Evolutionary conservation across 2,888 invertebrate genomes (phyloP), one percentile per base, ranked within the genome.

Genomic region (Glaucopsyche alexis): DNA sequence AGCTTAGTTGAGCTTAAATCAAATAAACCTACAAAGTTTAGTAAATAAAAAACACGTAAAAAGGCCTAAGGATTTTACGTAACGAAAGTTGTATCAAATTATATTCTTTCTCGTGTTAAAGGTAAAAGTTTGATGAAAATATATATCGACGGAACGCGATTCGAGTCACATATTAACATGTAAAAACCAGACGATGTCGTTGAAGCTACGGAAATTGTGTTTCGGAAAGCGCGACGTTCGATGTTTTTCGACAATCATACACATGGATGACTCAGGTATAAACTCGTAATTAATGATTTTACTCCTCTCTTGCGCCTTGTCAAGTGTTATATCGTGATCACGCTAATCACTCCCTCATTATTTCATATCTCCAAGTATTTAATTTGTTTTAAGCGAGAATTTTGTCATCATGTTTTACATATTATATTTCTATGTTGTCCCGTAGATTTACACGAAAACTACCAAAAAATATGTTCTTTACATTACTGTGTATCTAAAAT

Each of bases 71-170:
- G 69, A 69, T 60, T 65, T 65, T 38, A 47, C 13, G 45, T 69
- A 47, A 69, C 45, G 13, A 47, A 67, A 67, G 29, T 69, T 49
- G 19, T 69, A 47, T 69, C 29, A 19, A 69, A 69, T 69, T 67
- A 67, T 67, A 47, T 69, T 49, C 49, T 69, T 49, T 49, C 47
- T 49, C 38, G 14, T 47, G 29, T 49, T 38, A 69, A 69, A 47
- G 69, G 69, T 49, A 49, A 69, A 69, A 69, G 69, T 69, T 69
- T 69, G 69, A 69, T 69, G 69, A 69, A 69, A 60, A 69, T 45
- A 49, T 47, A 69, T 47, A 49, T 69, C 47, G 29, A 29, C 16
- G n/a, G 69, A 47, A 69, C 45, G 8, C 69, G 69, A 13, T 29
- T 49, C 47, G 47, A 19, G 69, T 67, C 67, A 49, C 47, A 69